Conservation (phyloP, 2,888 invertebrate species). For the Geophilus truncorum region DNA sequence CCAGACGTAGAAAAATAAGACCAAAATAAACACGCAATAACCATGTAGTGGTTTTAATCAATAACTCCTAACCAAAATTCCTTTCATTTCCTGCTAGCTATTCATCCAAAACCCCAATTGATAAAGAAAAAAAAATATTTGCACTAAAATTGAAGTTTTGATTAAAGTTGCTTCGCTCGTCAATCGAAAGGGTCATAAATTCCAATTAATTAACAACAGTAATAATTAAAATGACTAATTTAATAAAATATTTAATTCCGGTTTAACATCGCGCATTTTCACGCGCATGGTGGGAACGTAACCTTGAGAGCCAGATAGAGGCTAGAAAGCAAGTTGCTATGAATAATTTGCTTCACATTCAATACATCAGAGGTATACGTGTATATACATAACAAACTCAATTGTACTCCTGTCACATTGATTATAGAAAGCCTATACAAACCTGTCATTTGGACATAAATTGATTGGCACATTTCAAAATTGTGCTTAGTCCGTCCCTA, state of each 20-base stretch:
- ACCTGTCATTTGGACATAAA: slow-evolving; percentile 10
- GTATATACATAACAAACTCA: slow-evolving; percentile 1
- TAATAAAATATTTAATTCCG: not conserved
- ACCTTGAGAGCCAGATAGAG: not conserved
- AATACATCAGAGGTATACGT: not conserved
- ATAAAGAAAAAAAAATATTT: too few relatives aligned
- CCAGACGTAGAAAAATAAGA: not conserved
- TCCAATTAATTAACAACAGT: too few relatives aligned
- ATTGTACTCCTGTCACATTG: slow-evolving; percentile 20
- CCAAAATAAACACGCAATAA: not conserved
- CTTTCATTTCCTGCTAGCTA: not conserved
- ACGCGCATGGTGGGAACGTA: not conserved
- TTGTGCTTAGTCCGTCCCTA: not conserved
- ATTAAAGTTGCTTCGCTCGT: too few relatives aligned
- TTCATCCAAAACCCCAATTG: not conserved
- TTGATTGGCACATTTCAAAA: slow-evolving; percentile 20
- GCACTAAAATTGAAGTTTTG: too few relatives aligned
- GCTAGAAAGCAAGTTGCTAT: not conserved
- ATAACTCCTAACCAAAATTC: not conserved
- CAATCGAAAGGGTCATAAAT: too few relatives aligned
- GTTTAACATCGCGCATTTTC: too few relatives aligned
- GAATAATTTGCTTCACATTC: slow-evolving; percentile 7
- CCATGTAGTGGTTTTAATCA: not conserved
- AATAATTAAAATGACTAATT: too few relatives aligned
- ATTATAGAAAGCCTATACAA: not conserved